Percentiles rank a stretch among this genome's conserved stretches.
phyloP scores from a whole-genome alignment of 2,797 vertebrate species.

The Intellagama lesueurii region DNA sequence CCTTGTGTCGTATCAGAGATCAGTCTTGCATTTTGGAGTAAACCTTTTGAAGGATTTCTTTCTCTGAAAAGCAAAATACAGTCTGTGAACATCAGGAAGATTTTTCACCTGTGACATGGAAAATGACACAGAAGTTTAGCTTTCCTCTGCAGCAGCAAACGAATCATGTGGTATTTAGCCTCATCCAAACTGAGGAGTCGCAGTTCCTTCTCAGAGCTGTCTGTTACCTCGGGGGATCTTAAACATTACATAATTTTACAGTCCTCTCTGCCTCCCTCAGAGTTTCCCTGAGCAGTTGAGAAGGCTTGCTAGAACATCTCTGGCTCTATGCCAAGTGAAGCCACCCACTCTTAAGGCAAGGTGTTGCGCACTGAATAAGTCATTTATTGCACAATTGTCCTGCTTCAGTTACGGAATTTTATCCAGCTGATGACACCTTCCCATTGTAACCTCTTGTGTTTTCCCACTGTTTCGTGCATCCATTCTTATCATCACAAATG shows the following conservation, averaged over 20 bases:
- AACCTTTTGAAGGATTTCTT: not conserved
- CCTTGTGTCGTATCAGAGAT: not conserved
- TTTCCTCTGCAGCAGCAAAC: not conserved
- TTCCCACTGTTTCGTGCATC: not conserved
- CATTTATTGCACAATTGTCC: not conserved
- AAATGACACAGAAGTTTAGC: not conserved
- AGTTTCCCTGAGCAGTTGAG: not conserved
- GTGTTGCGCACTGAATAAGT: not conserved
- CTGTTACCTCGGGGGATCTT: not conserved
- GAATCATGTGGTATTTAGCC: not conserved
- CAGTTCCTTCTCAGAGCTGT: not conserved
- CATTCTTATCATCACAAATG: not conserved
- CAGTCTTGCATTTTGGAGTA: not conserved
- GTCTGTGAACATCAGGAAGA: not conserved
- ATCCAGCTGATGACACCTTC: not conserved
- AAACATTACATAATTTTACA: slow-evolving; percentile 1
- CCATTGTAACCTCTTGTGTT: not conserved
- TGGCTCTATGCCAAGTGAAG: not conserved
- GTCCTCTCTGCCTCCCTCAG: not conserved
- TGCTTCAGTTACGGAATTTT: not conserved
- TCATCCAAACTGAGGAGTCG: not conserved
- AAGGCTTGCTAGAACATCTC: not conserved
- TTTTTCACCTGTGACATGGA: slow-evolving; percentile 1
- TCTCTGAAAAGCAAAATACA: not conserved
- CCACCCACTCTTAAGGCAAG: not conserved